Conservation (phyloP, 1,140 invertebrate genomes). For the Hylaeus volcanicus region DNA sequence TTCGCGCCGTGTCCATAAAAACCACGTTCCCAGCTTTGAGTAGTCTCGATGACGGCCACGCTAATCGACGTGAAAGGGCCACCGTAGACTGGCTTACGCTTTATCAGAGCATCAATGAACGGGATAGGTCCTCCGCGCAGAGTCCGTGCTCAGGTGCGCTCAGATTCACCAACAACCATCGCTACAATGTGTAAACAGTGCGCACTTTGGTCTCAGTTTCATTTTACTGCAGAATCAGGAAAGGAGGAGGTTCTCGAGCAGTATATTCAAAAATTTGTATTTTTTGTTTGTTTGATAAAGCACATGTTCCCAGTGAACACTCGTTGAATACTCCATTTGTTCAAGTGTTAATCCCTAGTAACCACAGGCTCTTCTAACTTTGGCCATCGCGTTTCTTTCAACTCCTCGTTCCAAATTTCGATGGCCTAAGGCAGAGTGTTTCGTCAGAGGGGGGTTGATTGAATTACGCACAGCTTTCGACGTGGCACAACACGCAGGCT, state of each 20-base stretch:
- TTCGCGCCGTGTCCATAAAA: conserved; percentile 31
- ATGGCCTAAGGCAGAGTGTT: background rate
- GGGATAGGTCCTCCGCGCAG: background rate
- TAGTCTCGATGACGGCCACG: conserved; percentile 9
- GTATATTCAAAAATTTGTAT: too few species aligned
- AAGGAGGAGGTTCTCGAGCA: too few species aligned
- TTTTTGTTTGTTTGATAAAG: too few species aligned
- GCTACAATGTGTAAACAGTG: too few species aligned
- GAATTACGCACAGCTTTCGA: conserved; percentile 38
- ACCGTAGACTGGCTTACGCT: background rate
- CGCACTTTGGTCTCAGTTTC: too few species aligned
- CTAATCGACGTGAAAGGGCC: conserved; percentile 35
- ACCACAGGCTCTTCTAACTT: too few species aligned
- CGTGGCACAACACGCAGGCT: background rate
- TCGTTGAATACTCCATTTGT: too few species aligned
- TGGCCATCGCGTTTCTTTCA: background rate
- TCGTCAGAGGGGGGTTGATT: background rate
- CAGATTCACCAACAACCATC: too few species aligned
- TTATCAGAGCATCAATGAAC: conserved; percentile 57
- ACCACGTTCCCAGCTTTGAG: conserved; percentile 24
- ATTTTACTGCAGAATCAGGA: too few species aligned
- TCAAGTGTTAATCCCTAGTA: too few species aligned
- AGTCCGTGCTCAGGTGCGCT: too few species aligned
- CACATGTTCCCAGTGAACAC: too few species aligned
- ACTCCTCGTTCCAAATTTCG: background rate